Conservation (phyloP, 2,888 invertebrate species). For the Argyra leucocephala region DNA sequence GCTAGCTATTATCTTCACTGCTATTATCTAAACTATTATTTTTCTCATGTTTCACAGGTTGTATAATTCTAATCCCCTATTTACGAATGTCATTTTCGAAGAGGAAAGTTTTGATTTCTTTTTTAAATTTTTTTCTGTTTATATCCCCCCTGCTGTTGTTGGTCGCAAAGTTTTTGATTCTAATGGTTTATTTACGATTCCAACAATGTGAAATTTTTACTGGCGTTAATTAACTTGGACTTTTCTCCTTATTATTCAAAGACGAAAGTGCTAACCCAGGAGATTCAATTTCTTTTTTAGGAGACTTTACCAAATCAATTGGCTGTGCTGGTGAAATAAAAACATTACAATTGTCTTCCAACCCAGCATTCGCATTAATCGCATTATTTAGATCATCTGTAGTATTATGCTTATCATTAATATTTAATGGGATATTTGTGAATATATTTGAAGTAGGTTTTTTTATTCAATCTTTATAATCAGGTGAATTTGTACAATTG, state of each 20-base stretch:
- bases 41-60: conserved; percentile 7
- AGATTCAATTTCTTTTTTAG: conserved; percentile 12
- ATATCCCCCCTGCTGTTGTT: neutral
- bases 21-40: neutral
- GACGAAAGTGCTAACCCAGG: conserved; percentile 18
- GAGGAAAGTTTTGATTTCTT: neutral
- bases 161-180: neutral
- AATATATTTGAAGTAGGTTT: neutral
- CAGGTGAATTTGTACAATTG: conserved; percentile 13
- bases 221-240: neutral
- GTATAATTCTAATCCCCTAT: neutral
- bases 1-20: neutral
- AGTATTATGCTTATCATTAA: conserved; percentile 18
- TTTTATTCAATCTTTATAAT: neutral
- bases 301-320: conserved; percentile 15
- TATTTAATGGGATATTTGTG: neutral
- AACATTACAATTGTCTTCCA: conserved; percentile 22
- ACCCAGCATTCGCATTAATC: conserved; percentile 29
- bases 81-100: neutral
- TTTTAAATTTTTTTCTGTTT: neutral
- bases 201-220: conserved; percentile 13
- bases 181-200: neutral
- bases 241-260: conserved; percentile 16
- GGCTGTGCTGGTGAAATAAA: conserved; percentile 21
- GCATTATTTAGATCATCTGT: conserved; percentile 35